Evolutionary conservation across 2,797 vertebrate genomes (phyloP).

Genomic region (Tragelaphus oryx): DNA sequence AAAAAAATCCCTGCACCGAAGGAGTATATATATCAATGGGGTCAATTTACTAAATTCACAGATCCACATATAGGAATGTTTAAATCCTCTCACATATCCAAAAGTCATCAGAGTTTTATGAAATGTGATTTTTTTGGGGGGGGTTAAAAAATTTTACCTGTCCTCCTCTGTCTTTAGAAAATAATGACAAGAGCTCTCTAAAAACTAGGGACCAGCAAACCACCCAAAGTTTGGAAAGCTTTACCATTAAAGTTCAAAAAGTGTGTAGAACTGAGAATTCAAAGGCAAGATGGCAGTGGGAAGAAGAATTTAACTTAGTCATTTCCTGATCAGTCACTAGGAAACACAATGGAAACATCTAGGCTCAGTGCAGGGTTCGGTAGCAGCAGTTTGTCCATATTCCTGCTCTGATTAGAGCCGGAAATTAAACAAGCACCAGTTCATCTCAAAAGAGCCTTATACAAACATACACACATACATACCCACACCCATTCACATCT

Average conservation of each 20-base stretch:
- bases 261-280: neutral
- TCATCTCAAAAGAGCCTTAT: constrained; percentile 81
- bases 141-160: constrained; percentile 18
- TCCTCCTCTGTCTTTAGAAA: constrained; percentile 30
- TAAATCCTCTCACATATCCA: neutral
- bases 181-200: constrained; percentile 11
- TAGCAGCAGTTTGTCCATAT: constrained; percentile 80
- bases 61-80: constrained; percentile 53
- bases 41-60: constrained; percentile 15
- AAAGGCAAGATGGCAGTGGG: neutral
- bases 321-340: neutral
- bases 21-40: constrained; percentile 25
- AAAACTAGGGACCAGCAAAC: neutral
- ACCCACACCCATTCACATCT: constrained; percentile 55
- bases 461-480: constrained; percentile 54
- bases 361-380: constrained; percentile 70
- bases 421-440: constrained; percentile 81
- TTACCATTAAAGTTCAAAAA: neutral
- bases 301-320: neutral
- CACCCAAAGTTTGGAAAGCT: neutral
- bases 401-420: constrained; percentile 76
- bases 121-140: neutral
- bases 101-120: constrained; percentile 1
- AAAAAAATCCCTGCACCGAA: constrained; percentile 55
- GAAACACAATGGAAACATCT: neutral